Evolutionary conservation across 2,797 vertebrate species (phyloP), one percentile per base, ranked within the genome.

Genomic region (Molossus alvarezi): DNA sequence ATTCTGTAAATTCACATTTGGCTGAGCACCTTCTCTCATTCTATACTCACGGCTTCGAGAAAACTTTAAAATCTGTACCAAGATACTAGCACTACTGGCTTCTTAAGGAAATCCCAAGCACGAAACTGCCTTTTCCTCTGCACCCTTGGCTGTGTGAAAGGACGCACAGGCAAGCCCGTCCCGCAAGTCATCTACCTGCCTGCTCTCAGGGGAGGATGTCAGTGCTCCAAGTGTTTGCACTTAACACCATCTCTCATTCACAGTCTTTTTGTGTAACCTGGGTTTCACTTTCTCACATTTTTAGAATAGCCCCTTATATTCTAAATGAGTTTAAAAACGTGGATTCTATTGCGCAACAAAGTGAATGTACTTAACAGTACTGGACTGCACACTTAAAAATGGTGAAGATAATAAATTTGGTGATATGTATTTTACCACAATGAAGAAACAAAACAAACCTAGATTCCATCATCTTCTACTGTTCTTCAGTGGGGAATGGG

Each of bases 261-360:
- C 1, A 21, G 15, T 60, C 64, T 82, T 93, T 12, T 21, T 58
- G 75, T 75, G 71, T 69, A 71, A 53, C 55, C 23, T 51, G 53
- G 53, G n/a, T 65, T 72, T 88, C 89, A 62, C 25, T 79, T 79
- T 82, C 83, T 82, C 84, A 69, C 41, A 79, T 69, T 88, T 90
- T 67, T 62, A 76, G 64, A 89, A 85, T 37, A 60, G 3, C 73
- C 45, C 4, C 41, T 94, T n/a, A 64, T 41, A 71, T 58, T 71
- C 71, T 71, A 84, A 76, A 82, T 23, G 14, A 27, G 65, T 25
- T 29, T 0, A 48, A 53, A 95, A 75, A 33, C 4, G 29, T 65
- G 60, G 4, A 71, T 53, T 84, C 82, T 55, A 60, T 33, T 27
- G 13, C 15, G 27, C 33, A 58, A 45, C 69, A 55, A 45, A 13